Evolutionary conservation across 2,797 vertebrate species (phyloP).

Genomic region (Masticophis lateralis): DNA sequence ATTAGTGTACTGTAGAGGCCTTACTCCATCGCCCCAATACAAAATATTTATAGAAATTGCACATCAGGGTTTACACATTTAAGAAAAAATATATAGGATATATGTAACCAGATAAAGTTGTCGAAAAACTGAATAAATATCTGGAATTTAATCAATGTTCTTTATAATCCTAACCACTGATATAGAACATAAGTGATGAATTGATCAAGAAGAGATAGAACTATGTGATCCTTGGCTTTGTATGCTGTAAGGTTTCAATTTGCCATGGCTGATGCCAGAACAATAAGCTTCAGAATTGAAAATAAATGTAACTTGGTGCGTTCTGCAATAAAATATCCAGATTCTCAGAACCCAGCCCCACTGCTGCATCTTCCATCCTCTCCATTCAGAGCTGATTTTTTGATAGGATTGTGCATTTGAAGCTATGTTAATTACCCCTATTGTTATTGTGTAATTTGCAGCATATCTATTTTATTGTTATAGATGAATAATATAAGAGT

Average conservation of each 20-base stretch:
- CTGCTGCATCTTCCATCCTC: neutral
- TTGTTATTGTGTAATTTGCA: neutral
- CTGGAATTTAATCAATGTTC: neutral
- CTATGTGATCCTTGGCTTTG: neutral
- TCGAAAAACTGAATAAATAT: neutral
- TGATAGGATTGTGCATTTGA: neutral
- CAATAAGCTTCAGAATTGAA: neutral
- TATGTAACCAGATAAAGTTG: neutral
- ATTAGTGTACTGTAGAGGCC: neutral
- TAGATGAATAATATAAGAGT: neutral
- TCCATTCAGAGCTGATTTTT: neutral
- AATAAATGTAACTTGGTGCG: neutral
- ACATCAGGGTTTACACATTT: neutral
- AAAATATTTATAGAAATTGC: neutral
- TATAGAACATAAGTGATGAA: neutral
- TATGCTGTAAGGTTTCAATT: neutral
- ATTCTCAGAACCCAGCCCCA: neutral
- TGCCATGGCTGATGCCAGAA: neutral
- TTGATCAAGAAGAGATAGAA: neutral
- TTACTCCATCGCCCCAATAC: neutral
- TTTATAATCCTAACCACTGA: neutral
- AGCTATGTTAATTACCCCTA: neutral
- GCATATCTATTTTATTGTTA: neutral
- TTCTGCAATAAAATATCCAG: neutral
- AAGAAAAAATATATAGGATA: neutral